These are phyloP conservation scores for Nomada ferruginata DNA, from an alignment of 2,888 invertebrate species.

Conservation along the genomic window DNA sequence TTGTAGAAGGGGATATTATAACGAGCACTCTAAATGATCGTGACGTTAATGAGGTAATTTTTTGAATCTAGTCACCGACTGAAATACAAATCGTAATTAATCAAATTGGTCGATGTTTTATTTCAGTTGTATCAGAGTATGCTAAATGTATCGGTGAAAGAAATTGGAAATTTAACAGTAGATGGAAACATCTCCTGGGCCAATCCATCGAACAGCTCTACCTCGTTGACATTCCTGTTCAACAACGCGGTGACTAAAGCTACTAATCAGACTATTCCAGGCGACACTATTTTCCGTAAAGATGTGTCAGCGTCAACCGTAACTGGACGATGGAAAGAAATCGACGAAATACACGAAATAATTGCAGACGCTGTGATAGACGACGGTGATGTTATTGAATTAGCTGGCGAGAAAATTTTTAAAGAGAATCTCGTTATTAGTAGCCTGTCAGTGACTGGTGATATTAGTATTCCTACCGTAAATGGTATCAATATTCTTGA, in stretches of 20 bases:
- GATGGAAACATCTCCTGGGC: conserved; percentile 74
- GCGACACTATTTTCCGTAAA: conserved; percentile 56
- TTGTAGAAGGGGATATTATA: conserved; percentile 65
- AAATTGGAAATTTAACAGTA: conserved; percentile 64
- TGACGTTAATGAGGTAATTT: conserved; percentile 68
- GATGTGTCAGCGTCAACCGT: conserved; percentile 45
- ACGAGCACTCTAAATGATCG: conserved; percentile 69
- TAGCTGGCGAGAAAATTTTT: conserved; percentile 73
- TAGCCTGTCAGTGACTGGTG: conserved; percentile 61
- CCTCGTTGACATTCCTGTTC: conserved; percentile 69
- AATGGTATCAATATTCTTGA: conserved; percentile 69
- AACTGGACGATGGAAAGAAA: conserved; percentile 32
- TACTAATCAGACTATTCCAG: conserved; percentile 69
- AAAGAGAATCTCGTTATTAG: conserved; percentile 55
- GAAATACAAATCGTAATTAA: neutral
- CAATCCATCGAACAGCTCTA: neutral
- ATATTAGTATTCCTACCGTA: conserved; percentile 67
- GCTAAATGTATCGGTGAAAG: conserved; percentile 50
- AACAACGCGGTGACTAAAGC: conserved; percentile 73
- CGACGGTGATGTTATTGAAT: conserved; percentile 29
- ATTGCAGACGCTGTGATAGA: conserved; percentile 69
- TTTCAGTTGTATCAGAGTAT: conserved; percentile 70
- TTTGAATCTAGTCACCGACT: neutral
- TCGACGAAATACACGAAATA: conserved; percentile 61
- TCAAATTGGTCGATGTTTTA: neutral